Base-by-base conservation (phyloP, 2,113 vertebrate species). In the Charina bottae region DNA sequence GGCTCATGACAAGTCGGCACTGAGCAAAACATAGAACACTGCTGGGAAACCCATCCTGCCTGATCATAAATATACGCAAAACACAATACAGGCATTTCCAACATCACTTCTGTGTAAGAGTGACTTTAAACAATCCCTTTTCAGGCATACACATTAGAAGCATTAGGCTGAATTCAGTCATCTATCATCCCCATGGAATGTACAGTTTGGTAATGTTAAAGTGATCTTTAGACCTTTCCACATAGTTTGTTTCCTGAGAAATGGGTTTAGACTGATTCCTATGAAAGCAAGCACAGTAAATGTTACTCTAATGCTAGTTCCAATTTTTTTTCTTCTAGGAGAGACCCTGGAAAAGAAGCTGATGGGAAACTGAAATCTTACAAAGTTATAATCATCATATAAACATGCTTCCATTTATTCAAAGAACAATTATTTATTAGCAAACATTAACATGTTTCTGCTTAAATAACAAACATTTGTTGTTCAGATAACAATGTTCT, bases 401-500 rank as follows among this genome's bases (percentile, higher is more conserved):
- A 6, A 28, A 72, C 42, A 53, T 17, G 24, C 42, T 8, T 24
- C 6, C 8, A 64, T 90, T 60, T 26, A 62, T 84, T 68, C 83
- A 46, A n/a, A 46, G 19, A 15, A 72, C 1, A 21, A 90, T 28
- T 37, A 55, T 23, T 72, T 83, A 90, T 85, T 26, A 89, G 46
- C 21, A 37, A 68, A 56, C 11, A 78, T 83, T 92, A 24, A 24
- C 78, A n/a, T 6, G 84, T 92, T 83, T 86, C 92, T 93, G 37
- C 13, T 53, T 90, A 62, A 89, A 11, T 94, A 72, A 92, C 5
- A 68, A 92, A 58, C 21, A 83, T 59, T 93, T 83, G 28, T 91
- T 26, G 0, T 93, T 58, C 37, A 85, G 54, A 68, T 68, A 89
- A 68, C 85, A 28, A 68, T 53, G 59, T 53, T 58, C 33, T 54